Evolutionary conservation across 1,140 invertebrate species (phyloP), one percentile per base, ranked within the genome.

Genomic region (Drosophila kepulauana): DNA sequence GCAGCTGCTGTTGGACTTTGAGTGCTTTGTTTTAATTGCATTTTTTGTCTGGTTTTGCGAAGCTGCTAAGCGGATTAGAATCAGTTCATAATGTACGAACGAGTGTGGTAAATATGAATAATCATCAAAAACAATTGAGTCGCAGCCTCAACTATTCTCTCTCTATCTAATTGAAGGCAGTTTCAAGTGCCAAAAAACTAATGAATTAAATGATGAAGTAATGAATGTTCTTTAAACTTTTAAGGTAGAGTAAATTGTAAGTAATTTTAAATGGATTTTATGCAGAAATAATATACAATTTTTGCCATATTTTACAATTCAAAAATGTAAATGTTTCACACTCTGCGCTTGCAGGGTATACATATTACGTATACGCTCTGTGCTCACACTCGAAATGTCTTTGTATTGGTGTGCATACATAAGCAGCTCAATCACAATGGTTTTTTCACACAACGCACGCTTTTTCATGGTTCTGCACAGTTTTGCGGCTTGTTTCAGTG

Each of bases 11-110:
- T 48, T 52, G 11, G 72, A 66, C 57, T 84, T 69, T 75, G 68
- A 70, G 72, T 82, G 73, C 69, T 84, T 87, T 80, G 84, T 78
- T 88, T 84, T 87, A 87, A 87, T 87, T 88, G 84, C 79, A 87
- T 88, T 88, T 84, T 82, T 28, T 41, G 46, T 54, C 6, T 1
- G n/a, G 62, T 1, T 38, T 2, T 10, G 35, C 35, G 35, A 10
- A 38, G 35, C 48, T 65, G 71, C 72, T 89, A 88, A 88, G 84
- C 78, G 85, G 84, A 78, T 88, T 88, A 88, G 80, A 80, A 84
- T 49, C 67, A 80, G 73, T 88, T 89, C 78, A 88, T 88, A 88
- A 88, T 88, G 66, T 63, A 41, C 46, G 78, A 56, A 63, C 66
- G 67, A 56, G 57, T 54, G 13, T 86, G 82, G 63, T 80, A 88